Conservation (phyloP, 2,113 vertebrate genomes). For the Phylloscopus whistleri region DNA sequence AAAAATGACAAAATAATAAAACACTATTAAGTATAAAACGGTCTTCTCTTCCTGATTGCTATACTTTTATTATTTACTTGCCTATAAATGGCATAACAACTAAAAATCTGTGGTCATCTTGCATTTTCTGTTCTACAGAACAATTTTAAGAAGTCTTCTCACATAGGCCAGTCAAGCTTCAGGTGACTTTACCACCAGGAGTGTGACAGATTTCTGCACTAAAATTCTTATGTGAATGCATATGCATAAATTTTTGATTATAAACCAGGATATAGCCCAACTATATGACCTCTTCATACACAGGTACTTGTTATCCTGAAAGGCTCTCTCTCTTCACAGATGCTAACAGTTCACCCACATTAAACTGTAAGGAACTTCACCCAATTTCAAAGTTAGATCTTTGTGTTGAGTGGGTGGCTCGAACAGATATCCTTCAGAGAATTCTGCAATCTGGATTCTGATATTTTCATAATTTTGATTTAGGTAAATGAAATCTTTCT, state of each 20-base stretch:
- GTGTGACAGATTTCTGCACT: neutral
- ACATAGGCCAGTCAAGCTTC: neutral
- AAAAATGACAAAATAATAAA: neutral
- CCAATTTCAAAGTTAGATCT: neutral
- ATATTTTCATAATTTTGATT: neutral
- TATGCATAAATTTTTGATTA: neutral
- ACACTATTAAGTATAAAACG: neutral
- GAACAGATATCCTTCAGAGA: neutral
- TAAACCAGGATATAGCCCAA: neutral
- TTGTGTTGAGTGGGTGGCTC: neutral
- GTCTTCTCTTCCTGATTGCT: neutral
- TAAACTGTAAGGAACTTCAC: neutral
- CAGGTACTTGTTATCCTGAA: neutral
- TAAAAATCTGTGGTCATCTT: neutral
- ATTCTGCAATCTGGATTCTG: neutral
- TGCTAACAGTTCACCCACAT: neutral
- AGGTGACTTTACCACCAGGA: neutral
- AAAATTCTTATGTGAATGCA: neutral
- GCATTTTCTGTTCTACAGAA: neutral
- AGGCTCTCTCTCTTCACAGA: neutral
- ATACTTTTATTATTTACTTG: neutral
- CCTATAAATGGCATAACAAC: neutral
- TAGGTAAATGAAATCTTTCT: neutral
- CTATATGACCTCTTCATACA: neutral
- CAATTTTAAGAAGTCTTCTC: neutral